Percentiles rank a stretch among this genome's conserved stretches.
Evolutionary conservation across 1,140 invertebrate species (phyloP).

Genomic region (Leptopilina boulardi): DNA sequence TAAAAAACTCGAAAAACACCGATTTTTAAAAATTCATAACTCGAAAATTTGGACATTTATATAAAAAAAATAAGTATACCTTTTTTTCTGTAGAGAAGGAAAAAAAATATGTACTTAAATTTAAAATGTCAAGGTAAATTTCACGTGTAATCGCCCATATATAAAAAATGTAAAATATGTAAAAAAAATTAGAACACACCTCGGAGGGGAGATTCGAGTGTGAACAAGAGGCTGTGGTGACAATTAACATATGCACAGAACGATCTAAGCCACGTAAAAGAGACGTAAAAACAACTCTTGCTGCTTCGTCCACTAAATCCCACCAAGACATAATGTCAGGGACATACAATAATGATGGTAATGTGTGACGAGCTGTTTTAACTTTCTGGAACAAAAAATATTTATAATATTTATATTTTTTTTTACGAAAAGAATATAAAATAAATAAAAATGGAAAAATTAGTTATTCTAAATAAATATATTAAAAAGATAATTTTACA

Average conservation of each 20-base stretch:
- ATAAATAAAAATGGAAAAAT: no score
- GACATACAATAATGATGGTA: conserved; percentile 75
- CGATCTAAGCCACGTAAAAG: conserved; percentile 73
- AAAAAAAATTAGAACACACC: conserved; percentile 56
- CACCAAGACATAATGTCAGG: conserved; percentile 77
- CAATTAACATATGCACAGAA: conserved; percentile 72
- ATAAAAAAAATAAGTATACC: no score
- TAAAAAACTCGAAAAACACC: no score
- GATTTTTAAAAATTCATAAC: no score
- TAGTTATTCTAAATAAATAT: no score
- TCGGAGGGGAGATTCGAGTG: conserved; percentile 69
- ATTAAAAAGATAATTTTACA: no score
- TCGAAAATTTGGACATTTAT: no score
- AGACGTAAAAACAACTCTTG: conserved; percentile 73
- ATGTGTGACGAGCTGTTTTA: conserved; percentile 68
- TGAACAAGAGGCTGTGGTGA: conserved; percentile 70
- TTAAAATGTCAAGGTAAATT: no score
- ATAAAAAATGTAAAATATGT: neutral
- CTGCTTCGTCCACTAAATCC: conserved; percentile 73
- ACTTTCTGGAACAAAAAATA: conserved; percentile 63
- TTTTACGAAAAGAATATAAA: no score
- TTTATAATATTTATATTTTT: conserved; percentile 32
- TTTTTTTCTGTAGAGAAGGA: no score
- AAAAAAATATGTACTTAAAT: no score
- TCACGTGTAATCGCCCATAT: no score